phyloP scores from a whole-genome alignment of 2,888 invertebrate species.

The Biston stratarius region DNA sequence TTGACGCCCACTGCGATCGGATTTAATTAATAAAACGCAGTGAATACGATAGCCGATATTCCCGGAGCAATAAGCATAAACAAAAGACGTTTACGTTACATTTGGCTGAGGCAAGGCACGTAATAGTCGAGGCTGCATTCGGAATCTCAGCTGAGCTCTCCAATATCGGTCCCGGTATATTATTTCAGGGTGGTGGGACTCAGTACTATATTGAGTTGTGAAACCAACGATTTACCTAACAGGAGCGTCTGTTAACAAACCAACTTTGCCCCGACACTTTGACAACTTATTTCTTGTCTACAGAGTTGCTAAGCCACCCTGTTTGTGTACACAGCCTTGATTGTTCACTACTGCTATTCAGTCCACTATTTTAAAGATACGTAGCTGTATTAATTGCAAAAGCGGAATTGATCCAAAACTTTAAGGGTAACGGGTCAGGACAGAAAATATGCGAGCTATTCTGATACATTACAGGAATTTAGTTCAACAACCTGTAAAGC shows the following conservation, averaged over 20 bases:
- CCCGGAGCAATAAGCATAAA: slow-evolving; percentile 65
- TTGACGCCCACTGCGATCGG: slow-evolving; percentile 41
- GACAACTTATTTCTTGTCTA: slow-evolving; percentile 85
- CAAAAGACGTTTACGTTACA: slow-evolving; percentile 77
- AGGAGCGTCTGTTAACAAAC: slow-evolving; percentile 78
- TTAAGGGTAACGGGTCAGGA: slow-evolving; percentile 55
- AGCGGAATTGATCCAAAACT: slow-evolving; percentile 51
- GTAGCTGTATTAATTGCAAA: slow-evolving; percentile 41
- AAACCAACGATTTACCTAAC: slow-evolving; percentile 83
- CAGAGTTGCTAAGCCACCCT: slow-evolving; percentile 76
- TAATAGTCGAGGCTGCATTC: slow-evolving; percentile 71
- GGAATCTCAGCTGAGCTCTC: slow-evolving; percentile 70
- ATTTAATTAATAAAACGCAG: slow-evolving; percentile 55
- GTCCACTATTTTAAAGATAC: slow-evolving; percentile 47
- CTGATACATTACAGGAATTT: slow-evolving; percentile 73
- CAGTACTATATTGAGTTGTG: slow-evolving; percentile 81
- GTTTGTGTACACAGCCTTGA: slow-evolving; percentile 75
- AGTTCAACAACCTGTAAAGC: slow-evolving; percentile 76
- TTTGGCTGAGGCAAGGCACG: slow-evolving; percentile 67
- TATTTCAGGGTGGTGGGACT: slow-evolving; percentile 72
- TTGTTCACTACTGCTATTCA: slow-evolving; percentile 57
- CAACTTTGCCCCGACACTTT: slow-evolving; percentile 83
- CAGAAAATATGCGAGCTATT: slow-evolving; percentile 66
- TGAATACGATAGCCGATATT: slow-evolving; percentile 52
- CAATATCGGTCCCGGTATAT: slow-evolving; percentile 80